Base-by-base conservation (phyloP, 2,113 vertebrate genomes). In the rabbit (Oryctolagus cuniculus) region DNA sequence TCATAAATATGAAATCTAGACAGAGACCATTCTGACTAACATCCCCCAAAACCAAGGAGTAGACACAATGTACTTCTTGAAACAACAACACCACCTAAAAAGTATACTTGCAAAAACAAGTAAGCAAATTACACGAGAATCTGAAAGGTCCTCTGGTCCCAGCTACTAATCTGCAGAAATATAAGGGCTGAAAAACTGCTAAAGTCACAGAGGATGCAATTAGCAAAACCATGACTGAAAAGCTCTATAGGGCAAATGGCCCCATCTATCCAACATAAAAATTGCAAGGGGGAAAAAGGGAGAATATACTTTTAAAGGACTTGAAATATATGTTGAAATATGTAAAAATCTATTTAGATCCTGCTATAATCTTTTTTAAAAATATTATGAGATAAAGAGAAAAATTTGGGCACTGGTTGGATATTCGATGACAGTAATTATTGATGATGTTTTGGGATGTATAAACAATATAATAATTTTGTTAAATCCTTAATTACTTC, bases 341-440 rank as follows among this genome's bases (percentile, higher is more conserved):
- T n/a, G 4, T 72, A 61, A 3, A 38, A 24, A 86, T 38, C 49
- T 89, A n/a, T 78, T 67, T 94, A 12, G 7, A 53, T 73, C 21
- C 49, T 82, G 63, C 19, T 82, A 74, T 49, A 81, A 63, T 70
- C 31, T 61, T 88, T 95, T 36, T 55, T n/a, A 38, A 61, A 90
- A 87, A 64, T 67, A 38, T 67, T 63, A n/a, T n/a, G 31, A 81
- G 34, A 92, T 17, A 91, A 64, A n/a, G 5, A 74, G 22, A 81
- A 74, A 74, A 84, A 51, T 58, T 53, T 87, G 72, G 86, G 69
- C 34, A 70, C 2, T 80, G 55, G 27, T 63, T 53, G 22, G 22
- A n/a, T 72, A 90, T 72, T 85, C 77, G 19, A 77, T 38, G 53
- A 79, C n/a, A n/a, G n/a, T n/a, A n/a, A n/a, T n/a, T n/a, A n/a